Evolutionary conservation across 2,888 invertebrate genomes (phyloP).

Genomic region (Steinernema hermaphroditum): DNA sequence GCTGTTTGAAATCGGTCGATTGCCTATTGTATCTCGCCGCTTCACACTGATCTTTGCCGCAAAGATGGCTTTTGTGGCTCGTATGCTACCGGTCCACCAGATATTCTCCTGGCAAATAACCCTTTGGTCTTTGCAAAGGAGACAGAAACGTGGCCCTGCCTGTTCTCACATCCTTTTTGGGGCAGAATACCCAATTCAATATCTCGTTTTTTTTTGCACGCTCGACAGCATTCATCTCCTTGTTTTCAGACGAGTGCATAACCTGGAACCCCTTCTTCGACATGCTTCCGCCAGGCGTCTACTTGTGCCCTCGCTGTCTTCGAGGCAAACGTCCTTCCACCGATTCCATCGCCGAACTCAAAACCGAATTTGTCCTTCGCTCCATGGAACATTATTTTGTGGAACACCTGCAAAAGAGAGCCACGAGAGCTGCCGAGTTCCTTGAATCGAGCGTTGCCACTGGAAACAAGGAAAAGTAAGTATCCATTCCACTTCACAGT

Average conservation of each 20-base stretch:
- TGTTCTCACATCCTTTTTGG: too few relatives aligned
- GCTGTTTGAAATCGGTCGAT: too few relatives aligned
- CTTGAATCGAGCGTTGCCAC: not conserved
- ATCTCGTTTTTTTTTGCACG: too few relatives aligned
- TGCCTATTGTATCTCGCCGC: too few relatives aligned
- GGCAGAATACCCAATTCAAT: too few relatives aligned
- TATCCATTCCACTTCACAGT: not conserved
- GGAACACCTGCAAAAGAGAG: not conserved
- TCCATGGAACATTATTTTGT: not conserved
- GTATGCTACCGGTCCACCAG: too few relatives aligned
- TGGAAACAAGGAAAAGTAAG: not conserved
- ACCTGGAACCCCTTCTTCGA: conserved; percentile 47
- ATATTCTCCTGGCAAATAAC: too few relatives aligned
- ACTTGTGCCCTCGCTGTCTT: conserved; percentile 84
- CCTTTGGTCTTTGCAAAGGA: too few relatives aligned
- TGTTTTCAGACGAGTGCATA: conserved; percentile 36
- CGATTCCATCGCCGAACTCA: conserved; percentile 69
- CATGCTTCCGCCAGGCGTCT: conserved; percentile 67
- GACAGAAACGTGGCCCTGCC: too few relatives aligned
- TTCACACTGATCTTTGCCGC: too few relatives aligned
- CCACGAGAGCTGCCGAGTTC: not conserved
- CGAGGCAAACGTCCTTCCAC: conserved; percentile 83
- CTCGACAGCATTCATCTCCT: too few relatives aligned
- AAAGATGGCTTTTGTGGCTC: too few relatives aligned
- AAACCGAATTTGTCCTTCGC: not conserved